Evolutionary conservation across 2,888 invertebrate genomes (phyloP), one percentile per base, ranked within the genome.

Genomic region (Trichopria drosophilae): DNA sequence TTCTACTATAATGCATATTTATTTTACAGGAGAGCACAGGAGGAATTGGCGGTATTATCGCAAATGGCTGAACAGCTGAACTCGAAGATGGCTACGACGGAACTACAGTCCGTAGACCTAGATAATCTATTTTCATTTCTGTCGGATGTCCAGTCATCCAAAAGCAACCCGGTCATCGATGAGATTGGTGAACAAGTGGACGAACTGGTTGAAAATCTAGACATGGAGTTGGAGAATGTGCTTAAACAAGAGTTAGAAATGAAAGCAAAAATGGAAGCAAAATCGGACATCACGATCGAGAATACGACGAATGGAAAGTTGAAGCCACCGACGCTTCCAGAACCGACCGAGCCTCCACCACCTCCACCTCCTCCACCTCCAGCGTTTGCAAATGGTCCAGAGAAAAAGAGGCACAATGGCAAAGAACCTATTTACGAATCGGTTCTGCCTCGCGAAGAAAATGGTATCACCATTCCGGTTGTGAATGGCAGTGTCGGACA

Each of bases 51-150:
- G 2, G 84, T 84, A 1, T 72, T 88, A n/a, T 82, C 85, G 2
- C 83, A 86, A 64, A 85, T 87, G 80, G 85, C 87, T 0, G 86
- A 86, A 66, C 85, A 87, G 63, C 76, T 86, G 36, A 86, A 85
- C 67, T 81, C 83, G 0, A 82, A 83, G 56, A 76, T 85, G 61
- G 77, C 78, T 3, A 73, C 72, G 41, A 56, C 78, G 53, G 69
- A 79, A 64, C 58, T 84, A 6, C 90, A 90, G 66, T 87, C 89
- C 0, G 88, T 93, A 1, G 92, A 93, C 72, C 77, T 93, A 65
- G 93, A 93, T 75, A 92, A 92, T 75, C 78, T 93, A 64, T 93
- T 93, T 77, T 91, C 91, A 50, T 93, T 93, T 77, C 79, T 93
- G 16, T 90, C 90, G 0, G 93, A 93, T 63, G 87, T 89, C 36